These are phyloP conservation scores for Parus major DNA, from an alignment of 2,113 vertebrate genomes.

Conservation along the genomic window DNA sequence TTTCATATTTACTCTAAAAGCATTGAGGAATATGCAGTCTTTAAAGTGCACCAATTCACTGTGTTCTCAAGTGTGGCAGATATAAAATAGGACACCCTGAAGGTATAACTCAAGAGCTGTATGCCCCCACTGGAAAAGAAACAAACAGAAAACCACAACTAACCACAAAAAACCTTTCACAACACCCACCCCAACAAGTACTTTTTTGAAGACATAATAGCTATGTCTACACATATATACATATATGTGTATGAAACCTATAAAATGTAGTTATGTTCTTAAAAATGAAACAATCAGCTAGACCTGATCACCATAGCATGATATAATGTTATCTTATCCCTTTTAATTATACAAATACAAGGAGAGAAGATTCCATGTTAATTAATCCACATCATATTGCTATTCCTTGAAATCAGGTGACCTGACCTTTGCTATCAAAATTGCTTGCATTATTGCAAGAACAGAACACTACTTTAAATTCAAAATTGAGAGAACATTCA, in stretches of 20 bases:
- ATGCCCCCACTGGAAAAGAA: neutral
- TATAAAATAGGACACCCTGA: neutral
- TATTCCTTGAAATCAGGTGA: neutral
- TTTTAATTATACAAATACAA: neutral
- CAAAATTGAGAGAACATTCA: neutral
- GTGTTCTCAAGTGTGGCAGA: neutral
- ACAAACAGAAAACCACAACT: neutral
- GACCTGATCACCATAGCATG: neutral
- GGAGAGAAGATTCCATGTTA: neutral
- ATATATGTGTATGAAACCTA: neutral
- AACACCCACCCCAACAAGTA: neutral
- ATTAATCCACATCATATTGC: neutral
- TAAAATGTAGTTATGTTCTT: neutral
- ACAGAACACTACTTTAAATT: neutral
- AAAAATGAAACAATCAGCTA: neutral
- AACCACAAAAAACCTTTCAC: neutral
- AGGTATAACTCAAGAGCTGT: neutral
- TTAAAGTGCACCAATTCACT: neutral
- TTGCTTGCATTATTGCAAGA: neutral
- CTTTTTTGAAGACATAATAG: neutral
- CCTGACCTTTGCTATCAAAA: neutral
- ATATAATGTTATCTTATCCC: neutral
- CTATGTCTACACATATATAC: neutral
- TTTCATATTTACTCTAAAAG: neutral
- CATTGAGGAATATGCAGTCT: neutral